Conservation (phyloP, 2,797 vertebrate species). For the Acanthopagrus latus region DNA sequence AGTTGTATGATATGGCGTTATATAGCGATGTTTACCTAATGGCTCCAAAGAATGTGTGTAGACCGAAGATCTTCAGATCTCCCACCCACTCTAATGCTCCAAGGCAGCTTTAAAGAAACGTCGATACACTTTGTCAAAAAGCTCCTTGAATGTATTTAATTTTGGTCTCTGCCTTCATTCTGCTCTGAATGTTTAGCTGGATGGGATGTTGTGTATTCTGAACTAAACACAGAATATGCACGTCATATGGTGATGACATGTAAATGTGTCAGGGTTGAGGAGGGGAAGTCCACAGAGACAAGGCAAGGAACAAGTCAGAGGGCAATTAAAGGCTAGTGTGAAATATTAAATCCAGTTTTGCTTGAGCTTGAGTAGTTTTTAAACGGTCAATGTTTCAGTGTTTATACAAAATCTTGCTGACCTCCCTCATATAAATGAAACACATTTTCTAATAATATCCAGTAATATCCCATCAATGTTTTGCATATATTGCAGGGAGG, state of each 20-base stretch:
- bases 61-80: conserved; percentile 56
- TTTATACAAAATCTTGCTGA: conserved; percentile 39
- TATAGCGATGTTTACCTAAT: conserved; percentile 62
- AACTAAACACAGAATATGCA: neutral
- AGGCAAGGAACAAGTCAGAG: conserved; percentile 7
- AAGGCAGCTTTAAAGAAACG: conserved; percentile 58
- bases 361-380: conserved; percentile 32
- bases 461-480: conserved; percentile 46
- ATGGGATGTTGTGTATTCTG: conserved; percentile 8
- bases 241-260: neutral
- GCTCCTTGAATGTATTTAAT: conserved; percentile 55
- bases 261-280: conserved; percentile 13
- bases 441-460: conserved; percentile 25
- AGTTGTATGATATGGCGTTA: conserved; percentile 36
- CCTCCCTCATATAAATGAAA: conserved; percentile 24
- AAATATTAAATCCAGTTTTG: conserved; percentile 42
- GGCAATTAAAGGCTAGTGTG: conserved; percentile 29
- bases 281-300: neutral
- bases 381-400: conserved; percentile 38
- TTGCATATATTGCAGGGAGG: conserved; percentile 14
- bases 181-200: conserved; percentile 11
- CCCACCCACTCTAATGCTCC: conserved; percentile 50
- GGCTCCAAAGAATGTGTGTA: conserved; percentile 61
- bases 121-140: conserved; percentile 26
- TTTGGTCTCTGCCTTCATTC: conserved; percentile 51